A percentile compares a stretch with the other conserved stretches of the same genome.
These are phyloP conservation scores for Orcinus orca DNA, from an alignment of 2,113 vertebrate genomes.

Conservation along the genomic window DNA sequence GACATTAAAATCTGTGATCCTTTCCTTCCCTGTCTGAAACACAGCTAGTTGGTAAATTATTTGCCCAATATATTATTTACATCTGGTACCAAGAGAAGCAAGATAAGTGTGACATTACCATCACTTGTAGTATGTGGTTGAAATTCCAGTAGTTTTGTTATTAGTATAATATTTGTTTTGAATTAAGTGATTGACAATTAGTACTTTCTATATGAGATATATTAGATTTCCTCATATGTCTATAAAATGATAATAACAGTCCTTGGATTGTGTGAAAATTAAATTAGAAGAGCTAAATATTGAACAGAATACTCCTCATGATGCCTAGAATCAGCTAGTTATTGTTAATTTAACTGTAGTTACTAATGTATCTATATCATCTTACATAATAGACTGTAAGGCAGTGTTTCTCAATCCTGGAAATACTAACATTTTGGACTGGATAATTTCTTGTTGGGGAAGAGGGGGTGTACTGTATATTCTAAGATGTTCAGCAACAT, in stretches of 20 bases:
- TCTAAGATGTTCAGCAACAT: background rate
- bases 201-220: background rate
- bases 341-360: background rate
- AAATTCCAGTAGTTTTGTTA: background rate
- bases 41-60: background rate
- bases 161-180: background rate
- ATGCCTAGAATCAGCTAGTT: background rate
- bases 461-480: background rate
- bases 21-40: background rate
- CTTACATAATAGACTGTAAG: background rate
- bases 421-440: background rate
- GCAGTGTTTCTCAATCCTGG: background rate
- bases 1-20: constrained; percentile 24
- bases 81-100: background rate
- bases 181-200: background rate
- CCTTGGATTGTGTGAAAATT: background rate
- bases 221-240: background rate
- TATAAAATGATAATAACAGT: background rate
- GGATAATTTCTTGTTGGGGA: background rate
- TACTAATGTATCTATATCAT: background rate
- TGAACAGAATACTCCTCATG: background rate
- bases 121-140: background rate
- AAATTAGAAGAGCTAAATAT: background rate
- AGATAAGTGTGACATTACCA: background rate
- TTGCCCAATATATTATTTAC: background rate